A percentile compares a stretch with the other conserved stretches of the same genome.
Evolutionary conservation across 2,888 invertebrate species (phyloP).

Genomic region (Noctua pronuba): DNA sequence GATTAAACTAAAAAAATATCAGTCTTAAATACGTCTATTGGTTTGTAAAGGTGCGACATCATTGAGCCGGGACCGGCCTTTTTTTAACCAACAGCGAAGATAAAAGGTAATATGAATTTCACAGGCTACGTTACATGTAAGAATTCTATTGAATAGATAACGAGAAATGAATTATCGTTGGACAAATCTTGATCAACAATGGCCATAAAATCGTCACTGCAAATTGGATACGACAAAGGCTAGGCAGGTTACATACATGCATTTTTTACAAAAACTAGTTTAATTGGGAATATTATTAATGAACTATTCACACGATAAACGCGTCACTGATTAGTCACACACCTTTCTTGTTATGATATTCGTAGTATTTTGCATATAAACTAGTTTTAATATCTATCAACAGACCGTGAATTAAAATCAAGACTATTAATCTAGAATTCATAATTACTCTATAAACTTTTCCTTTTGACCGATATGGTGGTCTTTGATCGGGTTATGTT

Average conservation of each 20-base stretch:
- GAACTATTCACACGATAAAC: background rate
- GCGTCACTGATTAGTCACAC: background rate
- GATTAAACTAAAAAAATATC: conserved; percentile 46
- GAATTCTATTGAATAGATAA: background rate
- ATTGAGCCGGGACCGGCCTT: background rate
- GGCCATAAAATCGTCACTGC: background rate
- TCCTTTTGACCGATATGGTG: background rate
- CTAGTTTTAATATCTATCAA: background rate
- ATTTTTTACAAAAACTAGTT: background rate
- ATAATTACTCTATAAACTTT: background rate
- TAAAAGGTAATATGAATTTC: background rate
- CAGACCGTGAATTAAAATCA: background rate
- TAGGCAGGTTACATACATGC: background rate
- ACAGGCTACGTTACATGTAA: too few relatives aligned
- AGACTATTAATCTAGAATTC: background rate
- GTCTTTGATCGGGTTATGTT: conserved; percentile 7
- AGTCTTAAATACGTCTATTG: conserved; percentile 4
- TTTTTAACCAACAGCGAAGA: background rate
- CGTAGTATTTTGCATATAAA: conserved; percentile 12
- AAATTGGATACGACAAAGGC: background rate
- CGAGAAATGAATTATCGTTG: background rate
- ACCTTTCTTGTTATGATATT: background rate
- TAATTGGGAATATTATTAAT: background rate
- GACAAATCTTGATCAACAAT: background rate
- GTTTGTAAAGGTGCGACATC: conserved; percentile 32